Conservation (phyloP, 2,797 vertebrate genomes). For the Phaenicophaeus curvirostris region DNA sequence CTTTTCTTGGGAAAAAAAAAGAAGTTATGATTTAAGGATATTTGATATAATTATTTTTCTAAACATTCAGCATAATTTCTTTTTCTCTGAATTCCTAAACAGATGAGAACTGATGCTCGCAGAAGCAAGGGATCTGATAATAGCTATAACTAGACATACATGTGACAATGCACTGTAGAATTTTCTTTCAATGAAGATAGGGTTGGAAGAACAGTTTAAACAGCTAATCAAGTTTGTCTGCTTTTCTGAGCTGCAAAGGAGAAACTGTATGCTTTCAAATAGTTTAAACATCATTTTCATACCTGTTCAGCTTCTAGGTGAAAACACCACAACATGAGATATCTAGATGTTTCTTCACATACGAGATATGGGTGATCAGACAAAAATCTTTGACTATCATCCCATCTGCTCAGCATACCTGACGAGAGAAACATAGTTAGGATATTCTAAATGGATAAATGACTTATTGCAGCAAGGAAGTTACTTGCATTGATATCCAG, state of each 20-base stretch:
- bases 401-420: slow-evolving; percentile 98
- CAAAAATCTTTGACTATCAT: slow-evolving; percentile 95
- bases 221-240: neutral
- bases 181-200: neutral
- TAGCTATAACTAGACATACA: neutral
- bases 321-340: slow-evolving; percentile 95
- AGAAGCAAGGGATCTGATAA: neutral
- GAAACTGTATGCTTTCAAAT: neutral
- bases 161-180: neutral
- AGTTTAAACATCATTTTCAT: slow-evolving; percentile 30
- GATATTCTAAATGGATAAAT: neutral
- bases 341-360: slow-evolving; percentile 93
- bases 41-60: neutral
- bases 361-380: slow-evolving; percentile 92
- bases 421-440: slow-evolving; percentile 25
- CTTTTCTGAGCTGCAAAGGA: neutral
- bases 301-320: slow-evolving; percentile 94
- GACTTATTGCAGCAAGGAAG: neutral
- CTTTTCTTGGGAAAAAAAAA: slow-evolving; percentile 83
- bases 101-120: neutral
- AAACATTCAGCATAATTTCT: neutral
- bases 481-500: neutral
- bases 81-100: neutral
- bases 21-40: neutral
- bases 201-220: neutral